Base-by-base conservation (phyloP, 2,888 invertebrate species). In the Liodrosophila aerea region DNA sequence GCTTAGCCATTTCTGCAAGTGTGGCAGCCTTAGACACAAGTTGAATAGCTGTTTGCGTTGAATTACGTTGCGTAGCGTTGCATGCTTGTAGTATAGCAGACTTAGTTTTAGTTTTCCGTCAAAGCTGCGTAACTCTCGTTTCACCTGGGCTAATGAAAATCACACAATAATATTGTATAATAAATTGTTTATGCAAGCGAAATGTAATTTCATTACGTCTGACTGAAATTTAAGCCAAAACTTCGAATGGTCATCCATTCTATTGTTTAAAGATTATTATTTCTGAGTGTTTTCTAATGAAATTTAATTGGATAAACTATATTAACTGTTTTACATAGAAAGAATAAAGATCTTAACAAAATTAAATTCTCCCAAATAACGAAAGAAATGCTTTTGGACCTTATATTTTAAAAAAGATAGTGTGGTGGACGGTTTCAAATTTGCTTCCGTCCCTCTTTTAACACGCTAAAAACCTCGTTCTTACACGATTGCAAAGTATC, bases 131-230 rank as follows among this genome's bases (percentile, higher is more conserved):
- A 57, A 54, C 68, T 64, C 59, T 64, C 59, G 59, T 72, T 71
- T 72, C 64, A 68, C 68, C 53, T 64, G 64, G 68, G 64, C 49
- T 72, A 71, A 71, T 71, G 59, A 56, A 43, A 60, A 62, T 22
- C 22, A 22, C 22, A 22, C 22, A 22, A 22, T 22, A 51, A 71
- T 62, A n/a, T n/a, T n/a, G n/a, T n/a, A 62, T 62, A 66, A 60
- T 41, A 61, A 71, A 71, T 72, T 71, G 71, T 45, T 64, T 72
- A 71, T 68, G 73, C 68, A 71, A 68, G 73, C 64, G 71, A 54
- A 71, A 72, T 53, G 68, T 64, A 68, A 69, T 70, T 70, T 52
- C 57, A 56, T 70, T 71, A 52, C 71, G 49, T 36, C 7, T 70
- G 56, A 69, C 71, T 69, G 65, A 39, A 50, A 45, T 29, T 57